These are phyloP conservation scores for Sminthurides bifidus DNA, from an alignment of 1,140 invertebrate species.

Conservation along the genomic window DNA sequence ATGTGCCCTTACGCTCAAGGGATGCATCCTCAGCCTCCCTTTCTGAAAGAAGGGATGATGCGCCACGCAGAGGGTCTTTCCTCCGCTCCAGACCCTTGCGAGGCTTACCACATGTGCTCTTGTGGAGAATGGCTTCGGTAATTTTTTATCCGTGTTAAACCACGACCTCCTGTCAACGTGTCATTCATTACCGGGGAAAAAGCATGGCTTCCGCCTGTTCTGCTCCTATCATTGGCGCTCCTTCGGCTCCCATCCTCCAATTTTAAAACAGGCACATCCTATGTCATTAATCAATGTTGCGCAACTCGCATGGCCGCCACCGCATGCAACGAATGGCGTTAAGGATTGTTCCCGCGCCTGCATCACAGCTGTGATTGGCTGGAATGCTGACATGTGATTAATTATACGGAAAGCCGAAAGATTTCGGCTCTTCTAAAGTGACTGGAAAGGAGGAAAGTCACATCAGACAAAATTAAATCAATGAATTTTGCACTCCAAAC, in stretches of 20 bases:
- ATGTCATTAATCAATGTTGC: no score
- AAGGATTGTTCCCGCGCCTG: neutral
- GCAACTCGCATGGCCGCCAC: slow-evolving; percentile 7
- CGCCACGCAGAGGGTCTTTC: no score
- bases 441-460: no score
- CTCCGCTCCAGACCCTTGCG: no score
- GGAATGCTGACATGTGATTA: no score
- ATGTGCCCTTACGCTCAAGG: no score
- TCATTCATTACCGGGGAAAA: neutral
- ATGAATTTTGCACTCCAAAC: neutral
- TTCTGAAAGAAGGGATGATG: no score
- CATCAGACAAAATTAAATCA: neutral
- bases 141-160: neutral
- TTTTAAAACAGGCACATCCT: neutral
- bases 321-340: neutral
- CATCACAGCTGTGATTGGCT: neutral
- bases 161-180: neutral
- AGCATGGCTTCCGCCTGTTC: neutral
- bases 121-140: neutral
- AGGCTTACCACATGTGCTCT: no score
- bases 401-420: no score
- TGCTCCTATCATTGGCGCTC: neutral
- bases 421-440: no score
- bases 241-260: neutral
- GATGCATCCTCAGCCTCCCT: no score